Base-by-base conservation (phyloP, 1,140 invertebrate species). In the Achroia grisella region DNA sequence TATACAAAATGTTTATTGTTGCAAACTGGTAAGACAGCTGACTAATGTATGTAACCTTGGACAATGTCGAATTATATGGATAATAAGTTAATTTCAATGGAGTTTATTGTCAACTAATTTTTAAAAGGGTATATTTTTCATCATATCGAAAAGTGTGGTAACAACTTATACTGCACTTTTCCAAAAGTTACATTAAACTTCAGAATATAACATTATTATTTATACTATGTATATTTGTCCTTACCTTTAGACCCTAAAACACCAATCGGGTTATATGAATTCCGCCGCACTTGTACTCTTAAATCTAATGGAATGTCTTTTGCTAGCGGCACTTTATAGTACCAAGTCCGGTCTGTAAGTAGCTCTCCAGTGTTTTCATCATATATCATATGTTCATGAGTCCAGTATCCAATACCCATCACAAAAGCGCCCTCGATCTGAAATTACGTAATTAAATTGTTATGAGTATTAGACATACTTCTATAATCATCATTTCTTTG, bases 281-380 rank as follows among this genome's bases (percentile, higher is more conserved):
- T 91, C 58, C 89, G 88, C 36, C 90, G 75, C 30, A 96, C 87
- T 14, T 89, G 89, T 10, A 96, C 87, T 43, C 93, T 87, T 58
- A 95, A 92, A 85, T 96, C 93, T 13, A 91, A 85, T 4, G 94
- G 94, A 56, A 96, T 95, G 64, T 96, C 94, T 73, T 92, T 93
- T 0, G 89, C 89, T 37, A 91, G 89, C 0, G 93, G 94, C 5
- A 92, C 89, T 64, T 94, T 93, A 72, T 95, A 96, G 56, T 90
- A 92, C 93, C 93, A 96, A 30, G 94, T 93, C 59, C 92, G 88
- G 60, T 92, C 88, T 4, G 93, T 94, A 0, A 93, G 81, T 4
- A 92, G 71, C 52, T 88, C 75, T 17, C 93, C 94, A 27, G 91
- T 91, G 29, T 88, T 62, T 3, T 86, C 71, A 65, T 94, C 88